These are phyloP conservation scores for Eurypyga helias DNA, from an alignment of 2,113 vertebrate species.

Conservation along the genomic window DNA sequence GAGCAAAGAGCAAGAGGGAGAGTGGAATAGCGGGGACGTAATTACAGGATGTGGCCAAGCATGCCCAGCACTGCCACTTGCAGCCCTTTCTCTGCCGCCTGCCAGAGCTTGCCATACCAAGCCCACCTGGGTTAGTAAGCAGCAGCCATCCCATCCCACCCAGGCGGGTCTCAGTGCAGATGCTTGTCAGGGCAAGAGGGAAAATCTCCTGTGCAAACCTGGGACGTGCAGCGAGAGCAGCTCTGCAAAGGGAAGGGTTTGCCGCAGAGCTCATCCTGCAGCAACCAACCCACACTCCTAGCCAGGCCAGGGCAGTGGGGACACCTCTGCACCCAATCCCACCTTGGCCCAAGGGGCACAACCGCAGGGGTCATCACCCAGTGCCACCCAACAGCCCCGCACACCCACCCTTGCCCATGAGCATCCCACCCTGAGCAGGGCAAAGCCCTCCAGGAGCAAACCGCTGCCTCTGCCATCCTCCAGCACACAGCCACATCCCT, in stretches of 20 bases:
- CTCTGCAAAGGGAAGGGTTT: not conserved
- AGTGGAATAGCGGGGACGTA: constrained; percentile 4
- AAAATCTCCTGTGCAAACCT: not conserved
- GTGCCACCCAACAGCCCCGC: not conserved
- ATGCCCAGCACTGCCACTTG: not conserved
- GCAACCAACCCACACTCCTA: not conserved
- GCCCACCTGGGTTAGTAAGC: not conserved
- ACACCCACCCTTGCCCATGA: not conserved
- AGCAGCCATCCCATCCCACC: accelerated
- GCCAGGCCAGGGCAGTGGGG: not conserved
- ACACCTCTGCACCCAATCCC: accelerated
- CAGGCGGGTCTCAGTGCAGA: not conserved
- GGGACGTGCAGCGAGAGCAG: accelerated
- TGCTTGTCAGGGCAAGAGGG: not conserved
- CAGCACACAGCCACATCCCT: accelerated
- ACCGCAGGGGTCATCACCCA: too few relatives aligned
- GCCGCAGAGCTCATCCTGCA: accelerated
- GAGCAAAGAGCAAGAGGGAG: constrained; percentile 2
- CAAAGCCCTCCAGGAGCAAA: not conserved
- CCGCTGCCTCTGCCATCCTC: accelerated
- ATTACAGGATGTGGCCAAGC: constrained; percentile 13
- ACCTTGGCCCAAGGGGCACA: too few relatives aligned
- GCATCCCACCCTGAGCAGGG: accelerated
- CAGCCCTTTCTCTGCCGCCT: not conserved
- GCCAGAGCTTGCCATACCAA: not conserved